Percentiles rank a stretch among this genome's conserved stretches.
Conservation (phyloP, 2,797 vertebrate species). For the Pseudochirops corinnae region DNA sequence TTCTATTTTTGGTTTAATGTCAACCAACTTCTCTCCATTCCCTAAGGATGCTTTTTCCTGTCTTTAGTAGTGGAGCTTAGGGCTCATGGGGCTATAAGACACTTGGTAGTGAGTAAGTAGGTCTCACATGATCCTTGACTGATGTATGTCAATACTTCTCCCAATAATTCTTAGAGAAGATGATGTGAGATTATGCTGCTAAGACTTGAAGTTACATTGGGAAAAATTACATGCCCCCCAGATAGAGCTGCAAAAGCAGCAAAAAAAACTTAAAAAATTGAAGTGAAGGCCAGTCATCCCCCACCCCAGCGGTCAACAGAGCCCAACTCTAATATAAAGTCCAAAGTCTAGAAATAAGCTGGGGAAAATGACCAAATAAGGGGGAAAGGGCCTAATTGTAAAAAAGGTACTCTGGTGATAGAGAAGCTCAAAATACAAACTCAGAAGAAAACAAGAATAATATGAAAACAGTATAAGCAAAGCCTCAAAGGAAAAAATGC, state of each 20-base stretch:
- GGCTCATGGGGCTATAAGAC: not conserved
- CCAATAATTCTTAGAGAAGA: not conserved
- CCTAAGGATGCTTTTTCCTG: not conserved
- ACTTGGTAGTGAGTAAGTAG: not conserved
- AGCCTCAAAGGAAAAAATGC: not conserved
- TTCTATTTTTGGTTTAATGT: not conserved
- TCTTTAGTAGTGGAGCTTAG: not conserved
- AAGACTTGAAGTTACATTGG: not conserved
- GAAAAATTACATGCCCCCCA: not conserved
- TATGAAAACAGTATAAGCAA: not conserved
- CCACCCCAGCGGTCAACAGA: not conserved
- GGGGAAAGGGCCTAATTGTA: not conserved
- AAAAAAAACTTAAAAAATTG: not conserved
- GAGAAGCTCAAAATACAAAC: not conserved
- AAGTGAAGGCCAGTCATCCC: not conserved
- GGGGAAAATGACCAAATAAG: not conserved
- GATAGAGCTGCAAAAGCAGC: not conserved
- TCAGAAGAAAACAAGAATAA: not conserved
- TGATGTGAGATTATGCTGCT: not conserved
- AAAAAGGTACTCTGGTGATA: not conserved
- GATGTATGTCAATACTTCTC: not conserved
- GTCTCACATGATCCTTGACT: not conserved
- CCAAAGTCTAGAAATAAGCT: not conserved
- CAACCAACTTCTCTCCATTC: slow-evolving; percentile 14
- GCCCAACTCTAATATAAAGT: not conserved